Evolutionary conservation across 2,888 invertebrate genomes (phyloP), one percentile per base, ranked within the genome.

Genomic region (Crossocerus cetratus): DNA sequence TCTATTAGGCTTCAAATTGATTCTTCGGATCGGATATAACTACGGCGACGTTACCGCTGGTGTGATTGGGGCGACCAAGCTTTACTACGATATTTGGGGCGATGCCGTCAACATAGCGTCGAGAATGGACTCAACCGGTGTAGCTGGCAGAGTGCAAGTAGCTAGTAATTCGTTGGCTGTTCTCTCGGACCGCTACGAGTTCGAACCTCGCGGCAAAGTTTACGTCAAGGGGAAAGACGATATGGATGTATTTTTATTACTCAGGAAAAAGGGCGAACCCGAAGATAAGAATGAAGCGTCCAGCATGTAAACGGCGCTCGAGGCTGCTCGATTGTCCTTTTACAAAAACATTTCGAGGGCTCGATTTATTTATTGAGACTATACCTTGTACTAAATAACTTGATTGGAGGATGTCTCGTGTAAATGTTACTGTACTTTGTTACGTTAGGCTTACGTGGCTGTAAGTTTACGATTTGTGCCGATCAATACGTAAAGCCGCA

Each of bases 21-120:
- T 97, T 59, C 91, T 98, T 44, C 92, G 96, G 74, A 95, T 98
- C 74, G 98, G 98, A 2, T 97, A 95, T 87, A 98, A 99, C 91
- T 96, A 95, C 83, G 99, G 99, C 0, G 98, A 98, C 83, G 98
- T 99, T 0, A 98, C 98, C 0, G 98, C 99, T 0, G 98, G 98
- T 1, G 96, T 99, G 2, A 98, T 99, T 65, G 99, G 99, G 0
- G 98, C 98, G 5, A 96, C 96, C 1, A 99, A 99, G 88, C 91
- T 99, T 72, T 97, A 97, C 89, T 99, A 98, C 86, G 99, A 99
- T 90, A 99, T 99, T 84, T 99, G 99, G 99, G 99, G 99, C 0
- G 99, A 99, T 90, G 97, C 99, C 0, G 99, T 99, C 0, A 99
- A 99, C 90, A 98, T 99, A 69, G 97, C 99, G 0, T 97, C 97